These are phyloP conservation scores for Numenius arquata DNA, from an alignment of 2,113 vertebrate species.

Conservation along the genomic window DNA sequence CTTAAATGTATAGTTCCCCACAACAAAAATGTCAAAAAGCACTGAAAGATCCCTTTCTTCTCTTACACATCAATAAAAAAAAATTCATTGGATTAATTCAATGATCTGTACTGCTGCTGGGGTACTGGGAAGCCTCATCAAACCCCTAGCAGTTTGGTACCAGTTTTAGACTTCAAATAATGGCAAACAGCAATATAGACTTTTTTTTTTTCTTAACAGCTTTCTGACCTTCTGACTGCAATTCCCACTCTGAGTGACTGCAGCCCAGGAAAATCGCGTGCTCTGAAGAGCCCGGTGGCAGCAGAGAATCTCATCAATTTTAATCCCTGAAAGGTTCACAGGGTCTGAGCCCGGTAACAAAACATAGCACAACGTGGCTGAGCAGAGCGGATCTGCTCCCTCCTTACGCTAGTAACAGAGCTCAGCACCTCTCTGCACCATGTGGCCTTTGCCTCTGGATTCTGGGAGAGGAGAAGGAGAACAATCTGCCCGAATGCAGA, in stretches of 20 bases:
- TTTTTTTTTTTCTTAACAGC: constrained; percentile 29
- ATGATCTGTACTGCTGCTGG: not conserved
- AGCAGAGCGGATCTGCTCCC: not conserved
- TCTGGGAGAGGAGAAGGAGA: not conserved
- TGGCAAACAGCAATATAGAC: not conserved
- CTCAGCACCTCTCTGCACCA: not conserved
- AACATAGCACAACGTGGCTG: not conserved
- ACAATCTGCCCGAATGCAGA: not conserved
- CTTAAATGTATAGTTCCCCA: not conserved
- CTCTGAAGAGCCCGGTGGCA: constrained; percentile 29
- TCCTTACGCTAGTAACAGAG: not conserved
- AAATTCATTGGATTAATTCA: not conserved
- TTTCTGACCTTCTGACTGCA: constrained; percentile 55
- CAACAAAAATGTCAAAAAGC: not conserved
- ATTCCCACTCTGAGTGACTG: constrained; percentile 35
- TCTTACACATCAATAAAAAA: not conserved
- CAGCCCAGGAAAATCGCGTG: constrained; percentile 12
- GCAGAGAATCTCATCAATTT: constrained; percentile 51
- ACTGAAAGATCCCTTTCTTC: not conserved
- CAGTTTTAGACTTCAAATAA: not conserved
- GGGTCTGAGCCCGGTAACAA: not conserved
- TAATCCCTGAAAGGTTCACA: constrained; percentile 1
- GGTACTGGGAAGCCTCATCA: not conserved
- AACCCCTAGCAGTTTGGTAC: not conserved
- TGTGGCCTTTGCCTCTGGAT: not conserved